Evolutionary conservation across 1,140 invertebrate species (phyloP).

Genomic region (Acromyrmex heyeri): DNA sequence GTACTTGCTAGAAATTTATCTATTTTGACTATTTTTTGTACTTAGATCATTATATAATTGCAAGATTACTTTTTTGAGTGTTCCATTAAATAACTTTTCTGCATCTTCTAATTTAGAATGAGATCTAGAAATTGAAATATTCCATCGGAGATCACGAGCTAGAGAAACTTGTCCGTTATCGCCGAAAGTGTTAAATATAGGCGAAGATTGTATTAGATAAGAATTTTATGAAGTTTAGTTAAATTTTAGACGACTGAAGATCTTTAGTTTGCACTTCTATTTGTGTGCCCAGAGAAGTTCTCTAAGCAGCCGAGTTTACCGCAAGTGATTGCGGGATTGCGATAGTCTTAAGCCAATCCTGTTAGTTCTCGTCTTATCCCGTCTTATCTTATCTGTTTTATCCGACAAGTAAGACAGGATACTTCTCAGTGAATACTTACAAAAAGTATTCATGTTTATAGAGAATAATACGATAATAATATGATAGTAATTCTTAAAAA

Average conservation of each 20-base stretch:
- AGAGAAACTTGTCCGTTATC: neutral
- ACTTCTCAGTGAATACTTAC: constrained; percentile 33
- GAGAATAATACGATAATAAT: neutral
- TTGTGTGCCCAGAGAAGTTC: constrained; percentile 24
- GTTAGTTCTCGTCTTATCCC: constrained; percentile 55
- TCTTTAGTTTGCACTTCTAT: neutral
- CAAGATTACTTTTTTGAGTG: too few species aligned
- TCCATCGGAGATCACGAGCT: neutral
- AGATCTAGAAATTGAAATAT: constrained; percentile 9
- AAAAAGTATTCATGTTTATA: neutral
- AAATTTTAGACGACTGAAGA: constrained; percentile 5
- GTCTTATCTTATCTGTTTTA: constrained; percentile 60
- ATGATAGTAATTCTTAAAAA: neutral
- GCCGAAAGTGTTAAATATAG: neutral
- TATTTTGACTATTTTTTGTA: too few species aligned
- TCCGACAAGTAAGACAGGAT: constrained; percentile 40
- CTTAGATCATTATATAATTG: too few species aligned
- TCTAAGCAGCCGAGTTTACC: constrained; percentile 44
- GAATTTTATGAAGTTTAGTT: neutral
- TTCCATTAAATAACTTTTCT: neutral
- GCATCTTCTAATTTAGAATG: neutral
- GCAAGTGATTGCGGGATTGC: constrained; percentile 58
- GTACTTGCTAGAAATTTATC: too few species aligned
- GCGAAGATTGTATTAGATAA: neutral
- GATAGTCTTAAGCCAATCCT: constrained; percentile 60